Conservation (phyloP, 2,113 vertebrate genomes). For the Ictalurus punctatus region DNA sequence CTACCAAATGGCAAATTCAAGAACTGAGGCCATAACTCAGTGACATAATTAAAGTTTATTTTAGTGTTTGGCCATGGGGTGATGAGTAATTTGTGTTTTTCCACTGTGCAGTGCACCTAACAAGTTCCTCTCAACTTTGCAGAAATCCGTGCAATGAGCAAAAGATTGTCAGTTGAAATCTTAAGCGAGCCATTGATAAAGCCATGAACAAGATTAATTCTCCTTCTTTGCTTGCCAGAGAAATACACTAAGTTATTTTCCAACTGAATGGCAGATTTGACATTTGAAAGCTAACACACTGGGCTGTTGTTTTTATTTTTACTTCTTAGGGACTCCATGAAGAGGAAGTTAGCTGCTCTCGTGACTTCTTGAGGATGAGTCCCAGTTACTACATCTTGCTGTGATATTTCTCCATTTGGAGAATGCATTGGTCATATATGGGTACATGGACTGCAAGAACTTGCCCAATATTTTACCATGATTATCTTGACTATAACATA, state of each 20-base stretch:
- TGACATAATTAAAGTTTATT: not conserved
- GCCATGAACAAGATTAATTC: not conserved
- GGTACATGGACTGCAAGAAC: not conserved
- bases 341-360: not conserved
- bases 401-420: not conserved
- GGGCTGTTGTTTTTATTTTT: not conserved
- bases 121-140: not conserved
- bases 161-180: not conserved
- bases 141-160: not conserved
- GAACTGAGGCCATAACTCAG: not conserved
- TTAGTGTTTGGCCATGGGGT: not conserved
- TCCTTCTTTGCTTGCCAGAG: not conserved
- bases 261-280: not conserved
- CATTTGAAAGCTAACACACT: not conserved
- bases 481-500: not conserved
- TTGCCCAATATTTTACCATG: not conserved
- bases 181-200: not conserved
- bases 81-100: not conserved
- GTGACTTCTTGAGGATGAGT: not conserved
- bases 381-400: not conserved
- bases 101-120: not conserved
- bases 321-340: not conserved
- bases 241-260: not conserved
- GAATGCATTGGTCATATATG: not conserved
- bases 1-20: not conserved